Evolutionary conservation across 1,140 invertebrate genomes (phyloP).

Genomic region (Saccostrea cuccullata): DNA sequence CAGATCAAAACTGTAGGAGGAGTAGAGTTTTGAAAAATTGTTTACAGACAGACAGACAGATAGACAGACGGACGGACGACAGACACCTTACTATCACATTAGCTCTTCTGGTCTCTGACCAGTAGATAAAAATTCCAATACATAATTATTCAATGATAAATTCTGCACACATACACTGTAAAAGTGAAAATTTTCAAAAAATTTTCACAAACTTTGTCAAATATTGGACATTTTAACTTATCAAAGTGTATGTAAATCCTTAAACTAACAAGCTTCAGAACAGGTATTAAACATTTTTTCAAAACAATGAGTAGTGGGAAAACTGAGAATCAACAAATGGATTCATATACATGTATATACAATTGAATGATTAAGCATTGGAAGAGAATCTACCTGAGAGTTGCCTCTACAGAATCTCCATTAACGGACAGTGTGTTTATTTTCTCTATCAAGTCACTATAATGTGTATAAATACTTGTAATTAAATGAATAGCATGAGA

Average conservation of each 20-base stretch:
- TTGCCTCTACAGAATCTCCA: conserved; percentile 24
- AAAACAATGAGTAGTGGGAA: background rate
- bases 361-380: conserved; percentile 39
- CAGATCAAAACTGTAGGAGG: no score
- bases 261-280: no score
- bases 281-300: background rate
- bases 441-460: conserved; percentile 38
- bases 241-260: no score
- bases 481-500: background rate
- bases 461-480: background rate
- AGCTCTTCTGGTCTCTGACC: no score
- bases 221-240: no score
- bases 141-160: conserved; percentile 28
- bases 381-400: conserved; percentile 11
- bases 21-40: no score
- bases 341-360: no score
- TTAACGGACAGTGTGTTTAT: conserved; percentile 29
- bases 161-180: background rate
- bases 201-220: no score
- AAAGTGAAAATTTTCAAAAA: background rate
- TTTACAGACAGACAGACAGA: no score
- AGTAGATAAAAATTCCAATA: conserved; percentile 26
- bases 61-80: no score
- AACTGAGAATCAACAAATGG: background rate
- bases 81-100: no score